Conservation (phyloP, 2,113 vertebrate genomes). For the Seriola aureovittata region DNA sequence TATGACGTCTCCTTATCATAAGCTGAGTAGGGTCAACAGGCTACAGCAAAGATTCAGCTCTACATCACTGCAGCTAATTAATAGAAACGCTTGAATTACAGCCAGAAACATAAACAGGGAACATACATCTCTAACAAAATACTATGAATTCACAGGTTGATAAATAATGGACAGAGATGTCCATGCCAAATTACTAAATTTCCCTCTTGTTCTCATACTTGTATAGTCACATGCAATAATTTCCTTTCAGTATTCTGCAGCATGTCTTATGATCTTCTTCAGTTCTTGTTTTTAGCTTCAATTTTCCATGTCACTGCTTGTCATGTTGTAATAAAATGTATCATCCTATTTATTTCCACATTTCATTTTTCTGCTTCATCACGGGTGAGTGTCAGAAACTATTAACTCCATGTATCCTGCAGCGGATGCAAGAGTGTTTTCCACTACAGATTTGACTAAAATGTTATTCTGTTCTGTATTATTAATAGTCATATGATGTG, state of each 20-base stretch:
- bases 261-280: not conserved
- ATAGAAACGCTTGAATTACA: not conserved
- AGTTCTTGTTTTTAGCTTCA: conserved; percentile 19
- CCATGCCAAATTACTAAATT: not conserved
- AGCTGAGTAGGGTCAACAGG: conserved; percentile 13
- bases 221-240: not conserved
- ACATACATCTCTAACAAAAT: too few relatives aligned
- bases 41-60: not conserved
- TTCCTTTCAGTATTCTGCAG: not conserved
- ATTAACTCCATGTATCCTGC: not conserved
- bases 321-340: not conserved
- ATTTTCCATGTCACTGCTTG: not conserved
- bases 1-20: not conserved
- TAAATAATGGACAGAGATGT: not conserved
- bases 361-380: not conserved
- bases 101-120: not conserved
- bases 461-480: not conserved
- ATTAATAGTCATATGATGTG: not conserved
- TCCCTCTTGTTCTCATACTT: not conserved
- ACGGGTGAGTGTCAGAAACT: too few relatives aligned
- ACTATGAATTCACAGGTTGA: not conserved
- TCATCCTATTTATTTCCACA: conserved; percentile 7
- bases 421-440: not conserved
- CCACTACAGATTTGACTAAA: not conserved
- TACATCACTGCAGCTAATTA: not conserved